Base-by-base conservation (phyloP, 2,888 invertebrate genomes). In the Drosophila flavopinicola region DNA sequence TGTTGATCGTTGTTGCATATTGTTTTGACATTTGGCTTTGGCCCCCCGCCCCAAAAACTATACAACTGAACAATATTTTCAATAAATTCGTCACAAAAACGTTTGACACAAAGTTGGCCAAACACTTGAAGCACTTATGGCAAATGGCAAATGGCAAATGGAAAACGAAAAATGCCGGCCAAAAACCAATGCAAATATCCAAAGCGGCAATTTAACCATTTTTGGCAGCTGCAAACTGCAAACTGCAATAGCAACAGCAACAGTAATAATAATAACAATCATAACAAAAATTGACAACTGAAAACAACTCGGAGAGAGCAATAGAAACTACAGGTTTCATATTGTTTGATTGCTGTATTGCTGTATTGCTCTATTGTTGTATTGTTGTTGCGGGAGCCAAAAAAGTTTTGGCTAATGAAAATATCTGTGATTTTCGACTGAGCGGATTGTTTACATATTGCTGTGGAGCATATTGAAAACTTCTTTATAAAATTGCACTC, bases 401-500 rank as follows among this genome's bases (percentile, higher is more conserved):
- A 39, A 39, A 53, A 59, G 48, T 37, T 47, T 54, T 60, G 44
- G 20, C 51, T 75, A 70, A 67, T 78, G 64, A 71, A 82, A 79
- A 73, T 69, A 66, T 79, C 70, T 58, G 54, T 84, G 71, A 71
- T 66, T 79, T 83, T 60, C 44, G 20, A 39, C 30, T 17, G 35
- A 67, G 60, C 56, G 71, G 57, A 61, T 83, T 79, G 80, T 83
- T 76, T 84, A 65, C 68, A 27, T 66, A 75, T 66, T 70, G 71
- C 49, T 44, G 39, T 25, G 54, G 30, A 58, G 38, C 76, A 75
- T 69, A 84, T 76, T 58, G 80, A 57, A 73, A 84, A 83, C 63
- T 76, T 76, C 63, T 76, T 83, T 68, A 84, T 73, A 63, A 60
- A 66, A 77, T 84, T 77, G 64, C 17, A 64, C 42, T 64, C 53